Base-by-base conservation (phyloP, 2,113 vertebrate species). In the Daphoenositta chrysoptera region DNA sequence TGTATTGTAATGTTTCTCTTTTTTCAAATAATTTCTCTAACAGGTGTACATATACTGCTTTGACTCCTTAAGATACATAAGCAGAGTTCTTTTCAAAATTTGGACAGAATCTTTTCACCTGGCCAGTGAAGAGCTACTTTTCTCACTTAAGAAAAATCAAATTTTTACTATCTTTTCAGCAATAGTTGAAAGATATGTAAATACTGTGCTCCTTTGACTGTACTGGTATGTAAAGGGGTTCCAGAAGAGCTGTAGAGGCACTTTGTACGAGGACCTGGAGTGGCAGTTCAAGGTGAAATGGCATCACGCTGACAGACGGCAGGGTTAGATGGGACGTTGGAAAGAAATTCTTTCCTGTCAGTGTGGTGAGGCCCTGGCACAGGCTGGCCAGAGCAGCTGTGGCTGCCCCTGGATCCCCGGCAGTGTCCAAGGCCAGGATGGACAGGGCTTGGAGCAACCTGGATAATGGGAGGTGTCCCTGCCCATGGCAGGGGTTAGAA, bases 261-360 rank as follows among this genome's bases (percentile, higher is more conserved):
- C 35, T 28, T 37, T 20, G 44, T 10, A 5, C 7, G 28, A 57
- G 44, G 18, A 33, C 13, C 33, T 58, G 37, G 33, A 51, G n/a
- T 45, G 39, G 30, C n/a, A 68, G 39, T 21, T 18, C 9, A 13
- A 26, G 21, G 8, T 37, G 61, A 24, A 60, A 82, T 40, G 39
- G 45, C n/a, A 60, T 66, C 20, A 6, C 19, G 10, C 0, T 60
- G n/a, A 6, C 28, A 15, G 13, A 26, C 13, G 7, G 27, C 28
- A 7, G 33, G 23, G 5, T 4, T 45, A 20, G 28, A 0, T 39
- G 39, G 15, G 39, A 15, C 30, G 0, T 5, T 2, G 23, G 45
- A 9, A 7, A 26, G 78, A 1, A 51, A 39, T 60, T 75, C 7
- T 24, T 30, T 19, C 31, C 27, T 44, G 19, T 1, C 2, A 51